Conservation (phyloP, 2,888 invertebrate genomes). For the Prosopocoilus inquinatus region DNA sequence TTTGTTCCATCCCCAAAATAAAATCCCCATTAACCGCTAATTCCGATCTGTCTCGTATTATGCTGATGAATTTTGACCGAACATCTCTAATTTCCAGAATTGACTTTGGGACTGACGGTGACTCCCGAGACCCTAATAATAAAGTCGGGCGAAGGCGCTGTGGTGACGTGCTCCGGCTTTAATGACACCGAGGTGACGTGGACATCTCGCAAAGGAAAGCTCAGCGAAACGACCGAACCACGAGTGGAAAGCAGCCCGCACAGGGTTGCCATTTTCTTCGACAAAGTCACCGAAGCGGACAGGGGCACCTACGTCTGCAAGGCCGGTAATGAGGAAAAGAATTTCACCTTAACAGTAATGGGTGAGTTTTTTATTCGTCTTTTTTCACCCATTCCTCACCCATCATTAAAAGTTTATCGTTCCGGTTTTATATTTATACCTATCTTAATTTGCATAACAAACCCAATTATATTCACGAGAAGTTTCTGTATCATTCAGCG, state of each 20-base stretch:
- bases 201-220: constrained; percentile 34
- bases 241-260: constrained; percentile 33
- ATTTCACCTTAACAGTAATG: constrained; percentile 36
- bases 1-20: no score
- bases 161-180: constrained; percentile 35
- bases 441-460: neutral
- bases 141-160: constrained; percentile 30
- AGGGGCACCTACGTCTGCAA: constrained; percentile 59
- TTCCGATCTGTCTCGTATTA: no score
- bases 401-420: no score
- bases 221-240: constrained; percentile 35
- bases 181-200: constrained; percentile 31
- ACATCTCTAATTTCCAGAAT: constrained; percentile 7
- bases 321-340: constrained; percentile 49
- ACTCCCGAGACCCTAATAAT: constrained; percentile 25
- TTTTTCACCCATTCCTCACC: neutral
- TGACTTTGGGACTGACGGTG: constrained; percentile 12
- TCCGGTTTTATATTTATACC: no score
- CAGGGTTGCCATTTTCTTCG: constrained; percentile 45
- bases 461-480: neutral
- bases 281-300: constrained; percentile 55
- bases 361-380: constrained; percentile 28
- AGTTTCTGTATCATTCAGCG: no score
- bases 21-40: no score
- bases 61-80: no score